Evolutionary conservation across 2,888 invertebrate genomes (phyloP).

Genomic region (Phalangium opilio): DNA sequence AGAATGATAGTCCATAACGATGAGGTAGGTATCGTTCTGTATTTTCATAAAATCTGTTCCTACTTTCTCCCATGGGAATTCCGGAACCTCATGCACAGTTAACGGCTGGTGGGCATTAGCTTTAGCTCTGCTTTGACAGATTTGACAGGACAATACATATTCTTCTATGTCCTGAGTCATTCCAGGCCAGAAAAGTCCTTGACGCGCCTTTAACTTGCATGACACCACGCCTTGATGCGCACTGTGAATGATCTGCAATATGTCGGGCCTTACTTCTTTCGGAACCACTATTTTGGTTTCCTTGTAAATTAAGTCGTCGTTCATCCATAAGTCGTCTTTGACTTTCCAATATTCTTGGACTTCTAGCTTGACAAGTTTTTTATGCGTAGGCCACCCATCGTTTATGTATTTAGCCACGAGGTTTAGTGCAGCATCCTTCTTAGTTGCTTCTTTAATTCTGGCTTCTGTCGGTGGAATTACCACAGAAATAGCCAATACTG

Average conservation of each 20-base stretch:
- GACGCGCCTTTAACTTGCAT: constrained; percentile 1
- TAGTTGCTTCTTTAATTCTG: no score
- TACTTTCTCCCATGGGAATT: constrained; percentile 1
- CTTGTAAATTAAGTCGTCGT: no score
- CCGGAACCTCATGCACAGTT: neutral
- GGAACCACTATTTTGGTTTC: no score
- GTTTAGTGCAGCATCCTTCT: no score
- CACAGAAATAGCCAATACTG: no score
- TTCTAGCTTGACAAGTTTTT: no score
- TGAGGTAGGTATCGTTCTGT: neutral
- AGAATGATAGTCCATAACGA: constrained; percentile 5
- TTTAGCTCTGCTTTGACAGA: constrained; percentile 1
- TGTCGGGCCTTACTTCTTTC: neutral
- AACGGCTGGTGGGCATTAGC: constrained; percentile 3
- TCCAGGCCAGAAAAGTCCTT: constrained; percentile 4
- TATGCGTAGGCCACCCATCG: no score
- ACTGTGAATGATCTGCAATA: neutral
- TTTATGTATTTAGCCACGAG: no score
- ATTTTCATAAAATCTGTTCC: neutral
- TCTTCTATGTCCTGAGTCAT: constrained; percentile 1
- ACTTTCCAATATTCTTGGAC: no score
- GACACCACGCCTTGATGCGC: constrained; percentile 3
- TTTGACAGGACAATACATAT: constrained; percentile 1
- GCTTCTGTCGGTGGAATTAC: no score
- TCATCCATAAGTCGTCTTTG: no score